Conservation (phyloP, 2,113 vertebrate genomes). For the Symphodus melops region DNA sequence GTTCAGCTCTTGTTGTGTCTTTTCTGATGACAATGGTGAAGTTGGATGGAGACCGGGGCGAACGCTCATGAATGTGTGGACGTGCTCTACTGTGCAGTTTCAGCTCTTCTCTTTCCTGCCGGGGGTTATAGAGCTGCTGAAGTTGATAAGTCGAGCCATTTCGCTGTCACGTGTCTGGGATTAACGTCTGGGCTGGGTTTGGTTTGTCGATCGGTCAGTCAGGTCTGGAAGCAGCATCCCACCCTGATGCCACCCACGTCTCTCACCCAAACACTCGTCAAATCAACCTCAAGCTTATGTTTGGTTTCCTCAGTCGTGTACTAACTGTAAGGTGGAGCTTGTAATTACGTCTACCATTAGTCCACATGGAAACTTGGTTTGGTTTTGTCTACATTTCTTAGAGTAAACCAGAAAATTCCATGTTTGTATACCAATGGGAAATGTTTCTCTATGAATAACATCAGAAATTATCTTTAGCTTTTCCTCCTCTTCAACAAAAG, state of each 20-base stretch:
- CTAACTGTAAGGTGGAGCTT: constrained; percentile 39
- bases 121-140: constrained; percentile 24
- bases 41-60: neutral
- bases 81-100: constrained; percentile 31
- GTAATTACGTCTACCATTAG: constrained; percentile 63
- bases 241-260: constrained; percentile 62
- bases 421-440: neutral
- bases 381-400: constrained; percentile 41
- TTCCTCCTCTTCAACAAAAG: neutral
- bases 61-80: neutral
- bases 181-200: constrained; percentile 57
- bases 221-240: constrained; percentile 38
- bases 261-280: constrained; percentile 49
- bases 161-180: constrained; percentile 61
- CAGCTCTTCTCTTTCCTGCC: neutral
- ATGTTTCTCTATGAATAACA: neutral
- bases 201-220: constrained; percentile 16
- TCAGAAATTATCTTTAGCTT: neutral
- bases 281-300: constrained; percentile 58
- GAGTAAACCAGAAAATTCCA: neutral
- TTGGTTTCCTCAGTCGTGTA: constrained; percentile 54
- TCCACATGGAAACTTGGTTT: constrained; percentile 35
- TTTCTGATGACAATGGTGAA: neutral
- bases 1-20: constrained; percentile 36
- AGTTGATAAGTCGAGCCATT: constrained; percentile 51